Percentiles rank a stretch among this genome's conserved stretches.
phyloP scores from a whole-genome alignment of 2,797 vertebrate genomes.

The Luscinia megarhynchos region DNA sequence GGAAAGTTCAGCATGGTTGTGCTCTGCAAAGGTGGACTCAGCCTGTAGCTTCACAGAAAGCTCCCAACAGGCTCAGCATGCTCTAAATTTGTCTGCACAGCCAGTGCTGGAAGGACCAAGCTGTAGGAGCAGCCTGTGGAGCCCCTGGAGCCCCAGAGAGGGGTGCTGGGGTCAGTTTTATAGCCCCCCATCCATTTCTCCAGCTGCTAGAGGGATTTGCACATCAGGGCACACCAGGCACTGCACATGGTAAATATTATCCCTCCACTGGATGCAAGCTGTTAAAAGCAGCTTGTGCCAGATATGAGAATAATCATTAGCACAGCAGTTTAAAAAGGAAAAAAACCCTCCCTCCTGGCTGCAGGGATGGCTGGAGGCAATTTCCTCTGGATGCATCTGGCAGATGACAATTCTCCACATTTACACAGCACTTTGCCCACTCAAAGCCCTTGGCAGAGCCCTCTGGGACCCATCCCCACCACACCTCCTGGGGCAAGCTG shows the following conservation, averaged over 20 bases:
- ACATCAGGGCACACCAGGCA: not conserved
- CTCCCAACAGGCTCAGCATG: not conserved
- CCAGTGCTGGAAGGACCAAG: not conserved
- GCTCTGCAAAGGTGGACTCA: slow-evolving; percentile 17
- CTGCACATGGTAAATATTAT: not conserved
- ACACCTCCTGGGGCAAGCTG: not conserved
- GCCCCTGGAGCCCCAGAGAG: not conserved
- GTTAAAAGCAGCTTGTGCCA: not conserved
- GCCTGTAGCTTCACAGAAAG: not conserved
- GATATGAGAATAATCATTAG: not conserved
- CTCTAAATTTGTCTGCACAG: not conserved
- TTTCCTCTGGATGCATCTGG: not conserved
- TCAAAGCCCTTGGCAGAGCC: slow-evolving; percentile 5
- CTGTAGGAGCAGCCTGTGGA: not conserved
- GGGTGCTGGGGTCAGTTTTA: not conserved
- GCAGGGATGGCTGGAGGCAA: not conserved
- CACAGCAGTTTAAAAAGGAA: not conserved
- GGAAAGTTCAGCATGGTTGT: not conserved
- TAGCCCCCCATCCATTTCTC: not conserved
- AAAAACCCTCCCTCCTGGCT: not conserved
- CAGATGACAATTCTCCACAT: not conserved
- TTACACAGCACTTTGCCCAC: fast-evolving
- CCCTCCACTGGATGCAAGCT: not conserved
- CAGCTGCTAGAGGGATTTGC: not conserved
- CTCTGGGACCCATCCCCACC: not conserved